phyloP scores from a whole-genome alignment of 2,797 vertebrate species.

The Eulemur coronatus region DNA sequence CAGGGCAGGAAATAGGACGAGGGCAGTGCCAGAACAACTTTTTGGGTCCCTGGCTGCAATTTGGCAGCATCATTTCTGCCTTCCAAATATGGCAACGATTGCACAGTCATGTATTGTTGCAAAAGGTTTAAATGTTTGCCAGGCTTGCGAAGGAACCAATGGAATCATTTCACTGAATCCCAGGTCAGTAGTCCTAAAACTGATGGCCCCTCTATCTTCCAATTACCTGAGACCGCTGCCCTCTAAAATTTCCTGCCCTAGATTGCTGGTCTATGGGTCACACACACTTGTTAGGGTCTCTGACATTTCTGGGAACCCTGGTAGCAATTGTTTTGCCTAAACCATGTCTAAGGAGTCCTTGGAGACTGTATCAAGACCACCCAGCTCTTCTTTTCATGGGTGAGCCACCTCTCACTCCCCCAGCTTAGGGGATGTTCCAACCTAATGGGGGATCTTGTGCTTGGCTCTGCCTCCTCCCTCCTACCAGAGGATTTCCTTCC shows the following conservation, averaged over 20 bases:
- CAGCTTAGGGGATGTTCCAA: neutral
- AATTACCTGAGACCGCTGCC: neutral
- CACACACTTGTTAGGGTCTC: neutral
- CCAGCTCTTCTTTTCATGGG: neutral
- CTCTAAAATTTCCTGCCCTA: neutral
- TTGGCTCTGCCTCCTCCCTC: neutral
- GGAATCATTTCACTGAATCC: conserved; percentile 3
- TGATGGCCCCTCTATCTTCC: neutral
- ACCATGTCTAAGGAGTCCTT: neutral
- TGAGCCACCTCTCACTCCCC: neutral
- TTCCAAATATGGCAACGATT: neutral
- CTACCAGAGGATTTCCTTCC: neutral
- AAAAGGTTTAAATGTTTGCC: conserved; percentile 30
- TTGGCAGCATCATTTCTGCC: neutral
- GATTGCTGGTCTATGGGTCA: neutral
- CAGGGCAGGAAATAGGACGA: neutral
- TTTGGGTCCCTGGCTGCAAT: neutral
- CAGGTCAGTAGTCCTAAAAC: neutral
- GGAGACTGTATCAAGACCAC: neutral
- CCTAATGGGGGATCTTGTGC: neutral
- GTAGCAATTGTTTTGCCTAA: neutral
- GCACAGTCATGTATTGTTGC: neutral
- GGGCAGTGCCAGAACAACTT: neutral
- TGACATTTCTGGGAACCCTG: neutral
- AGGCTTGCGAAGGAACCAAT: neutral